Percentiles rank a stretch among this genome's conserved stretches.
phyloP scores from a whole-genome alignment of 2,113 vertebrate genomes.

The Scopus umbretta region DNA sequence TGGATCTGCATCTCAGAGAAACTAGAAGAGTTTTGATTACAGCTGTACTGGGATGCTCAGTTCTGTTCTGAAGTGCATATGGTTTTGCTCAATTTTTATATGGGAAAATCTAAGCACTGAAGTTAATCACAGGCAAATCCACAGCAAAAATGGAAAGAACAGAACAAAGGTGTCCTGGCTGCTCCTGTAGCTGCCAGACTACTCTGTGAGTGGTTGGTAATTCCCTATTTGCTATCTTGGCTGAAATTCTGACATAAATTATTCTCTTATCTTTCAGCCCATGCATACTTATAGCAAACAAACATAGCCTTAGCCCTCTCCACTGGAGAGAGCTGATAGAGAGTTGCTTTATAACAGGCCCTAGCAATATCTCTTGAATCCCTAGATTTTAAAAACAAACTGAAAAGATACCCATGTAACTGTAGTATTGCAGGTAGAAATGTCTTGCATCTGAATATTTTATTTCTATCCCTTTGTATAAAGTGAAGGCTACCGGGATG shows the following conservation, averaged over 20 bases:
- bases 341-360: neutral
- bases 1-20: neutral
- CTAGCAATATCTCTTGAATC: neutral
- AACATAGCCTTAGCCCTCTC: neutral
- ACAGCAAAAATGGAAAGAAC: neutral
- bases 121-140: neutral
- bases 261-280: conserved; percentile 43
- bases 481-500: neutral
- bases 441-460: neutral
- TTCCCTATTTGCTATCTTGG: conserved; percentile 3
- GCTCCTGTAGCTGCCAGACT: neutral
- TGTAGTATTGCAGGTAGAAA: neutral
- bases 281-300: conserved; percentile 9
- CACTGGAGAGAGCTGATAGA: conserved; percentile 27
- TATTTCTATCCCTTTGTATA: neutral
- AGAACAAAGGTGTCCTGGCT: conserved; percentile 11
- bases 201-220: neutral
- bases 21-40: neutral
- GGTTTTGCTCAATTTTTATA: neutral
- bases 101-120: neutral
- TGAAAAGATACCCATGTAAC: neutral
- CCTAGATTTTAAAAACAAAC: conserved; percentile 6
- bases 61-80: neutral
- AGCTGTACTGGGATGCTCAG: neutral
- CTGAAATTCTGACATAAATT: conserved; percentile 35